These are phyloP conservation scores for Elysia crispata DNA, from an alignment of 2,888 invertebrate species.

Conservation along the genomic window DNA sequence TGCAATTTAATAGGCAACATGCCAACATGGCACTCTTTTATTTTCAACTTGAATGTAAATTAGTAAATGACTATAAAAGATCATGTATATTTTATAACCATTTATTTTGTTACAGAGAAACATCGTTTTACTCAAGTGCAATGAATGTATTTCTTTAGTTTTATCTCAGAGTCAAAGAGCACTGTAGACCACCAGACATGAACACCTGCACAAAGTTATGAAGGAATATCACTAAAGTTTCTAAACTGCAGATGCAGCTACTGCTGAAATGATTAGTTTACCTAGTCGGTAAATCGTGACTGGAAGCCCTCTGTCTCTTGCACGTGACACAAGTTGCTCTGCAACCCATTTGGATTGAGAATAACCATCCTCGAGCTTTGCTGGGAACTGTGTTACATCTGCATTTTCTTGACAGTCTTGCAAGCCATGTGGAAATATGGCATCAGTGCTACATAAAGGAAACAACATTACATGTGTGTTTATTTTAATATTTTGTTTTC, in stretches of 20 bases:
- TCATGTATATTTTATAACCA: neutral
- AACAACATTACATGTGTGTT: neutral
- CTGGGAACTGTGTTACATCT: constrained; percentile 63
- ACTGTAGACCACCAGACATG: no score
- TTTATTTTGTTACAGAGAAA: neutral
- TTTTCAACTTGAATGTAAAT: neutral
- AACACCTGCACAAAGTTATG: neutral
- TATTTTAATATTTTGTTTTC: neutral
- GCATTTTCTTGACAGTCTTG: constrained; percentile 71
- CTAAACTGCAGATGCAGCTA: constrained; percentile 6
- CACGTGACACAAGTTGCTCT: constrained; percentile 75
- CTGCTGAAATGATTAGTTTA: no score
- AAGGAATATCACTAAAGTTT: neutral
- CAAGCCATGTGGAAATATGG: constrained; percentile 75
- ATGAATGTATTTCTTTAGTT: neutral
- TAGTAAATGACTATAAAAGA: neutral
- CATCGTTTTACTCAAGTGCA: neutral
- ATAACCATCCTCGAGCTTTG: constrained; percentile 75
- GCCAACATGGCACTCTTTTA: no score
- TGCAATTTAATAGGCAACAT: no score
- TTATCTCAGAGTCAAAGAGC: no score
- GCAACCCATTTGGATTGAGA: constrained; percentile 78
- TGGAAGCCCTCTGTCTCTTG: constrained; percentile 76
- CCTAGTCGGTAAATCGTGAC: constrained; percentile 77
- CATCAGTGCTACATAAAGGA: constrained; percentile 74